Evolutionary conservation across 1,140 invertebrate genomes (phyloP).

Genomic region (Calephelis virginiensis): DNA sequence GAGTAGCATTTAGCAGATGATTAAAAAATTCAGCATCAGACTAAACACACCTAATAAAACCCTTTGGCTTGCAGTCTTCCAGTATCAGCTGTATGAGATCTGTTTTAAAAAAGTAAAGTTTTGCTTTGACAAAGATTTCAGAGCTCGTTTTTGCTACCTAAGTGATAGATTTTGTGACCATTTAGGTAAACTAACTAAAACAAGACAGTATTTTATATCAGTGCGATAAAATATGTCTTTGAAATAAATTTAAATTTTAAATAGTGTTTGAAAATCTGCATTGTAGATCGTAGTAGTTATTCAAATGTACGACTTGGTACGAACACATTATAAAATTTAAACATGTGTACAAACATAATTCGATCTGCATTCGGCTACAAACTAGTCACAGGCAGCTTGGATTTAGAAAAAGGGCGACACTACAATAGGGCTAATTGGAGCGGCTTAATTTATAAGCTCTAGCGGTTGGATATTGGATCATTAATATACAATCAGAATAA

Average conservation of each 20-base stretch:
- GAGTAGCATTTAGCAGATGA: too few species aligned
- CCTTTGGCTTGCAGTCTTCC: too few species aligned
- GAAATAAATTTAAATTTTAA: too few species aligned
- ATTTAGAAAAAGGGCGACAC: constrained; percentile 32
- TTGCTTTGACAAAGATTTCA: too few species aligned
- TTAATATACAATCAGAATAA: too few species aligned
- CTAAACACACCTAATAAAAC: too few species aligned
- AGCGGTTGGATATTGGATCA: constrained; percentile 18
- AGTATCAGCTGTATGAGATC: too few species aligned
- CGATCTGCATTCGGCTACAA: constrained; percentile 47
- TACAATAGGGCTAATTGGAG: constrained; percentile 61
- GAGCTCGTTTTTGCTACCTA: too few species aligned
- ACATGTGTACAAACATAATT: constrained; percentile 65
- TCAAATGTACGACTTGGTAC: not conserved
- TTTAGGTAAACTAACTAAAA: not conserved
- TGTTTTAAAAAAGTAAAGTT: too few species aligned
- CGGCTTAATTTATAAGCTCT: constrained; percentile 20
- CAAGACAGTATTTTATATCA: not conserved
- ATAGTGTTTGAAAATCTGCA: too few species aligned
- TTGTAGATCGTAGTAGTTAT: not conserved
- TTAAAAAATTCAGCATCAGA: too few species aligned
- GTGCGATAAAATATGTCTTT: constrained; percentile 1
- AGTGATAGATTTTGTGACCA: too few species aligned
- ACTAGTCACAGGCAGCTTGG: constrained; percentile 26
- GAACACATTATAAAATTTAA: constrained; percentile 23